A percentile compares a stretch with the other conserved stretches of the same genome.
Conservation (phyloP, 2,113 vertebrate genomes). For the Heptranchias perlo region DNA sequence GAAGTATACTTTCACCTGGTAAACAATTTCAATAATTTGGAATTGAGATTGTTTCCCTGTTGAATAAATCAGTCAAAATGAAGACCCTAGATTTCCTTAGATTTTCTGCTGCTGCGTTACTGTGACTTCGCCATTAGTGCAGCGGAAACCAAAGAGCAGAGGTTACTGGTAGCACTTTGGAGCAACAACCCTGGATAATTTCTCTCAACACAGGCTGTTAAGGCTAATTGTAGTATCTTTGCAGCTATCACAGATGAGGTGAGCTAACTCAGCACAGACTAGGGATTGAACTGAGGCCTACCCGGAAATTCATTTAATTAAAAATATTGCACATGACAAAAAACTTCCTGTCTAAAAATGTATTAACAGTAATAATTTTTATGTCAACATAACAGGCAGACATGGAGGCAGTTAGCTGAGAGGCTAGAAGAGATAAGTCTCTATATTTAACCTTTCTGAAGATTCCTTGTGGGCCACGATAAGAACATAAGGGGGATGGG, state of each 20-base stretch:
- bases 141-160: not conserved
- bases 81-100: not conserved
- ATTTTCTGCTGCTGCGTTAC: not conserved
- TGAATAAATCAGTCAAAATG: not conserved
- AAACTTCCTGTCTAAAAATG: not conserved
- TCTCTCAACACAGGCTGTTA: not conserved
- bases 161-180: not conserved
- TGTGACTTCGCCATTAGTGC: not conserved
- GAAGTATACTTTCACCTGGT: not conserved
- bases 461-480: too few species aligned
- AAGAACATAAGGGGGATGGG: too few species aligned
- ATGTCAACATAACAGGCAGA: too few species aligned
- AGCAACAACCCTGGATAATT: not conserved
- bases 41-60: not conserved
- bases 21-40: not conserved
- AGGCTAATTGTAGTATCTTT: not conserved
- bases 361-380: not conserved
- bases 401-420: too few species aligned
- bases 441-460: too few species aligned
- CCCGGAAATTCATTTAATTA: not conserved
- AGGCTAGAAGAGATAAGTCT: too few species aligned
- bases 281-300: not conserved
- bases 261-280: not conserved
- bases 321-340: not conserved
- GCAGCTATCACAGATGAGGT: not conserved